Evolutionary conservation across 2,888 invertebrate species (phyloP).

Genomic region (Hesperia comma): DNA sequence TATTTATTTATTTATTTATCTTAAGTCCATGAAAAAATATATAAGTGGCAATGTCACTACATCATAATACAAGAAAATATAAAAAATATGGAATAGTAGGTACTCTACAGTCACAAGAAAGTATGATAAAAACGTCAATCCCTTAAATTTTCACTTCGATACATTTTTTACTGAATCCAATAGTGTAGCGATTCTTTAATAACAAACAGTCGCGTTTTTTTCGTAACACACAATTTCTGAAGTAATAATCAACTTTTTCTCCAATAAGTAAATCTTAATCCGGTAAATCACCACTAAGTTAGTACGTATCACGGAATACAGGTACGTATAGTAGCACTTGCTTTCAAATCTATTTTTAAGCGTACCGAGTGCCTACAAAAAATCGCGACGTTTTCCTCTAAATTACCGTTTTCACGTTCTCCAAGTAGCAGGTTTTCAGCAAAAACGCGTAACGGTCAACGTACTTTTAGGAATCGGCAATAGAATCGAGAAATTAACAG

Average conservation of each 20-base stretch:
- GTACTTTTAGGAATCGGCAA: conserved; percentile 18
- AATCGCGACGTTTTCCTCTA: conserved; percentile 23
- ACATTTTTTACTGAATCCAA: not conserved
- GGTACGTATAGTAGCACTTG: too few relatives aligned
- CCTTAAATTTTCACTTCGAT: not conserved
- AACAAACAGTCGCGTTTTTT: not conserved
- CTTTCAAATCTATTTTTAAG: conserved; percentile 30
- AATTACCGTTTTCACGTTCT: conserved; percentile 35
- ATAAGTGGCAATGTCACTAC: too few relatives aligned
- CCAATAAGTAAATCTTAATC: conserved; percentile 3
- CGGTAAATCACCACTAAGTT: conserved; percentile 25
- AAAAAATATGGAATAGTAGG: too few relatives aligned
- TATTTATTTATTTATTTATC: too few relatives aligned
- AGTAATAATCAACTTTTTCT: not conserved
- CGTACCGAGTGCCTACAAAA: conserved; percentile 16
- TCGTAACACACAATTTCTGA: not conserved
- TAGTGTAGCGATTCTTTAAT: not conserved
- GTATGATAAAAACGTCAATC: not conserved
- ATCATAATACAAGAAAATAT: too few relatives aligned
- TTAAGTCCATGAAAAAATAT: too few relatives aligned
- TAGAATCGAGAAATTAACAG: conserved; percentile 56
- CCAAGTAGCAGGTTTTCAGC: not conserved
- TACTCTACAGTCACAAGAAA: too few relatives aligned
- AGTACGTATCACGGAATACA: too few relatives aligned
- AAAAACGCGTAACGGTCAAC: conserved; percentile 27